A percentile compares a stretch with the other conserved stretches of the same genome.
These are phyloP conservation scores for Epizoanthus rinbou DNA, from an alignment of 92 coral and sea anemone genomes.

Conservation along the genomic window DNA sequence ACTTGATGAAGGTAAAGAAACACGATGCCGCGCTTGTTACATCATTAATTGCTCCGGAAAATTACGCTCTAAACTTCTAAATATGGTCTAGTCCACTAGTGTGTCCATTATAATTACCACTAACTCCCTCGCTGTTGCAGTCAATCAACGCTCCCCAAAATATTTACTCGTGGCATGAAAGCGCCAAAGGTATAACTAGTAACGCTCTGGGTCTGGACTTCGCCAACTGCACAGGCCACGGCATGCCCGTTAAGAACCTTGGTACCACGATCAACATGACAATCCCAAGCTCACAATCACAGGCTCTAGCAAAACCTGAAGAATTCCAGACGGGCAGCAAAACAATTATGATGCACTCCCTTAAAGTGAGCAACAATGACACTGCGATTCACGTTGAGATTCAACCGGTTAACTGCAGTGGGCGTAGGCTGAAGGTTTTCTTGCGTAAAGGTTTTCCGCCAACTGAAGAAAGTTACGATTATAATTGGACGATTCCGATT, in stretches of 20 bases:
- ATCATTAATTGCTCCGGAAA: too few relatives aligned
- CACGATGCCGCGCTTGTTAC: too few relatives aligned
- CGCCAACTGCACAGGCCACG: constrained; percentile 58
- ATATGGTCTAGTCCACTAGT: too few relatives aligned
- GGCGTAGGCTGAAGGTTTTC: constrained; percentile 52
- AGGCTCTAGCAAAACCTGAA: constrained; percentile 5
- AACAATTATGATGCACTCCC: constrained; percentile 52
- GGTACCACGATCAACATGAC: constrained; percentile 58
- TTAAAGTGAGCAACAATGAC: constrained; percentile 55
- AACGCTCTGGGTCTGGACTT: constrained; percentile 68
- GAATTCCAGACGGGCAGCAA: constrained; percentile 48
- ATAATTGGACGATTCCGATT: constrained; percentile 69
- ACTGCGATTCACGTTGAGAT: constrained; percentile 71
- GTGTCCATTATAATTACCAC: not conserved
- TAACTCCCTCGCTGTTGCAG: not conserved
- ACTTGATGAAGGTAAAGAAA: too few relatives aligned
- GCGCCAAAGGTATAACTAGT: constrained; percentile 62
- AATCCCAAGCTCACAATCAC: constrained; percentile 56
- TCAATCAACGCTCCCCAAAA: constrained; percentile 36
- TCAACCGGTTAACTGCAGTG: constrained; percentile 67
- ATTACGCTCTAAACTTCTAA: too few relatives aligned
- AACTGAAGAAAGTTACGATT: constrained; percentile 58
- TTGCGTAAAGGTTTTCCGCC: constrained; percentile 55
- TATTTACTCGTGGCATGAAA: constrained; percentile 60
- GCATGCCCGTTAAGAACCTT: constrained; percentile 55